These are phyloP conservation scores for Turnix velox DNA, from an alignment of 2,113 vertebrate genomes.

Conservation along the genomic window DNA sequence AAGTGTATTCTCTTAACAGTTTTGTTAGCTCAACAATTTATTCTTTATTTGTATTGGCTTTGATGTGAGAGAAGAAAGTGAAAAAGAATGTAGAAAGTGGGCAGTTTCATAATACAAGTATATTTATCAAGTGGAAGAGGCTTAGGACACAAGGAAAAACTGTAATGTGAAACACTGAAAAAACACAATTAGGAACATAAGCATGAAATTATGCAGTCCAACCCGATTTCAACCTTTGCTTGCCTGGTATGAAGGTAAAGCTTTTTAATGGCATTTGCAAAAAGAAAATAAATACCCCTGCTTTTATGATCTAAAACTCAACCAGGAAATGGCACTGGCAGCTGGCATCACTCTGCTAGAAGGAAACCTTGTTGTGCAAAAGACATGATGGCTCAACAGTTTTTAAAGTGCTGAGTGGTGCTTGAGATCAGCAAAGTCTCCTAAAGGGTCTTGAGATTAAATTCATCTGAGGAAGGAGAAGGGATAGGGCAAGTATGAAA, in stretches of 20 bases:
- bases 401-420: neutral
- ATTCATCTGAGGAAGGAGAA: neutral
- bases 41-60: conserved; percentile 63
- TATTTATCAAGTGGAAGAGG: conserved; percentile 37
- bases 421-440: neutral
- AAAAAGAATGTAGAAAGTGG: conserved; percentile 45
- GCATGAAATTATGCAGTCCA: conserved; percentile 13
- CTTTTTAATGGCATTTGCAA: conserved; percentile 8
- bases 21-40: conserved; percentile 52
- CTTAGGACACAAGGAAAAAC: conserved; percentile 14
- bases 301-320: neutral
- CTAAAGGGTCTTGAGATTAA: neutral
- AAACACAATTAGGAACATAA: conserved; percentile 24
- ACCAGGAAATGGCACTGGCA: neutral
- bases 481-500: neutral
- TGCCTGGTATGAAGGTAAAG: neutral
- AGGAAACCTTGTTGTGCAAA: neutral
- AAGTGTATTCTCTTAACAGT: conserved; percentile 37
- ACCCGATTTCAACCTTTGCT: conserved; percentile 12
- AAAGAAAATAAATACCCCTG: neutral
- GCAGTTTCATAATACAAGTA: conserved; percentile 30
- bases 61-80: conserved; percentile 45
- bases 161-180: conserved; percentile 49
- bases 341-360: neutral
- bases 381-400: neutral